phyloP scores from a whole-genome alignment of 2,113 vertebrate species.

The Lipophrys pholis region DNA sequence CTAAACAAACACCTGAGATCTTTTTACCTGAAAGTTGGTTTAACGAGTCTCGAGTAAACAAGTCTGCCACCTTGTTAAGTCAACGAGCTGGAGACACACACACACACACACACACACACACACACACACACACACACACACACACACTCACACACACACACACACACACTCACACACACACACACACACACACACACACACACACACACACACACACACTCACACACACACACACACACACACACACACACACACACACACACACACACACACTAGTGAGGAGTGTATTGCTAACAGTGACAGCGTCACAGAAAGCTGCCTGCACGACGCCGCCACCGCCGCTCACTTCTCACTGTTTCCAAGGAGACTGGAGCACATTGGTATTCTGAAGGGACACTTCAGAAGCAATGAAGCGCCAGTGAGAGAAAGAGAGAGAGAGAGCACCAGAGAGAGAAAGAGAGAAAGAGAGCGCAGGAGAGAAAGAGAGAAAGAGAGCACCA shows the following conservation, averaged over 20 bases:
- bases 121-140: no score
- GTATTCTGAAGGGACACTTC: conserved; percentile 73
- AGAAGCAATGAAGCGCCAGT: conserved; percentile 57
- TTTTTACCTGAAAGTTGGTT: no score
- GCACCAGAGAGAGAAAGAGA: neutral
- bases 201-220: neutral
- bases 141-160: no score
- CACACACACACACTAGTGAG: conserved; percentile 48
- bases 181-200: no score
- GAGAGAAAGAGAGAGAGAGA: conserved; percentile 12
- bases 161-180: no score
- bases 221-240: neutral
- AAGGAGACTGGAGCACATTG: conserved; percentile 79
- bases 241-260: neutral
- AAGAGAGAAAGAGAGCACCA: no score
- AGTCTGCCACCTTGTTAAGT: no score
- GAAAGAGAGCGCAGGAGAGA: conserved; percentile 1
- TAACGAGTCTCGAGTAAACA: no score
- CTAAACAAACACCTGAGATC: conserved; percentile 14
- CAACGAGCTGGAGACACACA: no score
- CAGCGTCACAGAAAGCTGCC: conserved; percentile 62
- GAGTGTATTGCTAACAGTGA: conserved; percentile 41
- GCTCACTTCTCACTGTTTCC: conserved; percentile 72
- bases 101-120: no score
- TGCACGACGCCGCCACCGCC: conserved; percentile 47